These are phyloP conservation scores for Columba livia DNA, from an alignment of 2,113 vertebrate species.

Conservation along the genomic window DNA sequence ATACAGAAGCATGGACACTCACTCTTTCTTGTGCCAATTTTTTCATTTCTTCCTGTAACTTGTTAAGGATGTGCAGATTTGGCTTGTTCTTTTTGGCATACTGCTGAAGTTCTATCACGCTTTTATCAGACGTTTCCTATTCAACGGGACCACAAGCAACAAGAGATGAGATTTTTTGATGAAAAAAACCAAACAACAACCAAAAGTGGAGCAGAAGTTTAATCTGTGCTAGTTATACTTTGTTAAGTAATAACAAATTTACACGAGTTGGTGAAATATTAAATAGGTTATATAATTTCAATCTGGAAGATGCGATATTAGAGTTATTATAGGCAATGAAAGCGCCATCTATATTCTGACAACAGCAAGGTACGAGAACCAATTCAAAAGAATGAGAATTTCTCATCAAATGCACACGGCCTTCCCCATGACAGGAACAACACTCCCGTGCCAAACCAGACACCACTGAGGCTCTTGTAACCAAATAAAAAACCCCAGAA, in stretches of 20 bases:
- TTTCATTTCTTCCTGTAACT: slow-evolving; percentile 96
- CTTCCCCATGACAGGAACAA: neutral
- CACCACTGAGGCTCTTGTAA: neutral
- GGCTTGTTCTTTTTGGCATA: slow-evolving; percentile 99
- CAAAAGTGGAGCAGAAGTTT: neutral
- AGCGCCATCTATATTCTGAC: neutral
- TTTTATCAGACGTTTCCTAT: slow-evolving; percentile 95
- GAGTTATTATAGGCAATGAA: neutral
- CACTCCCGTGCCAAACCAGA: fast-evolving
- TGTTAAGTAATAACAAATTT: neutral
- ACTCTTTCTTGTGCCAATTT: slow-evolving; percentile 94
- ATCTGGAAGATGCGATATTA: neutral
- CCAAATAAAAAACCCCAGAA: neutral
- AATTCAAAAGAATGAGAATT: neutral
- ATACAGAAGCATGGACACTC: neutral
- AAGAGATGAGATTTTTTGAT: neutral
- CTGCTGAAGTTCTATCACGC: slow-evolving; percentile 98
- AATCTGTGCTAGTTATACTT: neutral
- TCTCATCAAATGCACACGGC: neutral
- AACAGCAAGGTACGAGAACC: neutral
- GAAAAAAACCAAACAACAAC: neutral
- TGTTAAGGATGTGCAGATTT: slow-evolving; percentile 97
- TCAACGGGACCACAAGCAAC: neutral
- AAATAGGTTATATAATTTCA: neutral
- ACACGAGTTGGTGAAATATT: neutral